phyloP scores from a whole-genome alignment of 2,113 vertebrate genomes.

The Alethe diademata region DNA sequence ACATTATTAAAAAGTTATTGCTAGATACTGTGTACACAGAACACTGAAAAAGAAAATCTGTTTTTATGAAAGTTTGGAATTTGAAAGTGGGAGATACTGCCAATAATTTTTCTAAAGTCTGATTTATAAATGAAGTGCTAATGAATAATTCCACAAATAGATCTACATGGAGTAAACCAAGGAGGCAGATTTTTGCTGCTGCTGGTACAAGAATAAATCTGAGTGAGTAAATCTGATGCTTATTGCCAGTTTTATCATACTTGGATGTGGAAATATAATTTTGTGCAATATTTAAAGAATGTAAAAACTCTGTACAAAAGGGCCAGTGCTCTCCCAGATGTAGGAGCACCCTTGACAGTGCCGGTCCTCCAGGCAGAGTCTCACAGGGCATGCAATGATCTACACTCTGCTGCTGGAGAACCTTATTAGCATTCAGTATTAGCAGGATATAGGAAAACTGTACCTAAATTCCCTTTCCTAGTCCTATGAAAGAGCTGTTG shows the following conservation, averaged over 20 bases:
- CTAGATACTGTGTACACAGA: background rate
- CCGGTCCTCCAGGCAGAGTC: background rate
- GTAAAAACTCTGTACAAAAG: background rate
- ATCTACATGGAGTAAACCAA: slow-evolving; percentile 40
- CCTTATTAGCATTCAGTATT: background rate
- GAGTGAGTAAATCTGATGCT: slow-evolving; percentile 39
- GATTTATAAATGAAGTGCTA: slow-evolving; percentile 64
- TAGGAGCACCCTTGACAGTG: background rate
- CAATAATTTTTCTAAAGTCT: slow-evolving; percentile 43
- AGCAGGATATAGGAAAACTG: background rate
- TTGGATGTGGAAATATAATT: slow-evolving; percentile 22
- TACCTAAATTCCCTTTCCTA: background rate
- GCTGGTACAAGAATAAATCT: slow-evolving; percentile 58
- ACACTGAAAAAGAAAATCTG: slow-evolving; percentile 1
- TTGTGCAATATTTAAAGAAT: slow-evolving; percentile 37
- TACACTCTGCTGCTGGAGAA: background rate
- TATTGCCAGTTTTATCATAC: slow-evolving; percentile 23
- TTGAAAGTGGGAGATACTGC: slow-evolving; percentile 23
- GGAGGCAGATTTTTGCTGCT: slow-evolving; percentile 51
- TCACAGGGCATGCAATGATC: background rate
- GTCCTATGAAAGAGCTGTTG: background rate
- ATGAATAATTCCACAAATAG: slow-evolving; percentile 65
- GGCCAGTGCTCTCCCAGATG: background rate
- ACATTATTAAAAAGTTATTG: background rate
- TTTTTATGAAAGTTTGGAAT: slow-evolving; percentile 35